Percentiles rank a stretch among this genome's conserved stretches.
phyloP scores from a whole-genome alignment of 2,888 invertebrate genomes.

The Lasioglossum marginatum region DNA sequence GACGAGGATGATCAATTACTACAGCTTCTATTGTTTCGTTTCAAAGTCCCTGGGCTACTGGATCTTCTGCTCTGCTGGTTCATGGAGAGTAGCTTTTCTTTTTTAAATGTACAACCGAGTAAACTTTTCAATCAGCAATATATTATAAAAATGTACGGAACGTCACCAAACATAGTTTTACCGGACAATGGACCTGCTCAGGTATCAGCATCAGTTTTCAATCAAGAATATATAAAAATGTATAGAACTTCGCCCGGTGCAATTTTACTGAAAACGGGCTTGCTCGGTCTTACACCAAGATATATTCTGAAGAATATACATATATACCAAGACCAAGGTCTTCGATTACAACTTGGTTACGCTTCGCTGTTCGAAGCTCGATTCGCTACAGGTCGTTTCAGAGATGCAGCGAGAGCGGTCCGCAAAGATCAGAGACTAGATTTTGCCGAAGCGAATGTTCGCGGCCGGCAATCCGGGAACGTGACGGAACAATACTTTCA shows the following conservation, averaged over 20 bases:
- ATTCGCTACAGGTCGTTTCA: not conserved
- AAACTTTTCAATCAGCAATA: too few species aligned
- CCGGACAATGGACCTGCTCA: too few species aligned
- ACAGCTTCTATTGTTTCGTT: not conserved
- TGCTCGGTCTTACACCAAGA: too few species aligned
- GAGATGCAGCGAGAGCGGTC: not conserved
- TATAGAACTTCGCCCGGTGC: too few species aligned
- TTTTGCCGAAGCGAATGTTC: not conserved
- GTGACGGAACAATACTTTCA: constrained; percentile 10
- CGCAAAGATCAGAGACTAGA: not conserved
- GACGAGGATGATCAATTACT: not conserved
- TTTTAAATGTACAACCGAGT: not conserved
- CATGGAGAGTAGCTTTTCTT: not conserved
- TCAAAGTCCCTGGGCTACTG: not conserved
- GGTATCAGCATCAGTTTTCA: too few species aligned
- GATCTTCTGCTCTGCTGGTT: not conserved
- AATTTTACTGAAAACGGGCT: too few species aligned
- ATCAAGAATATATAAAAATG: too few species aligned
- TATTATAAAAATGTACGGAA: too few species aligned
- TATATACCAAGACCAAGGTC: too few species aligned
- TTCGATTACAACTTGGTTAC: not conserved
- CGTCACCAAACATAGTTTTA: too few species aligned
- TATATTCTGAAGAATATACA: too few species aligned
- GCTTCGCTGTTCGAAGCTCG: not conserved
- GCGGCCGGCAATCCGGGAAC: not conserved